A percentile compares a stretch with the other conserved stretches of the same genome.
These are phyloP conservation scores for Gibbula magus DNA, from an alignment of 2,888 invertebrate species.

Conservation along the genomic window DNA sequence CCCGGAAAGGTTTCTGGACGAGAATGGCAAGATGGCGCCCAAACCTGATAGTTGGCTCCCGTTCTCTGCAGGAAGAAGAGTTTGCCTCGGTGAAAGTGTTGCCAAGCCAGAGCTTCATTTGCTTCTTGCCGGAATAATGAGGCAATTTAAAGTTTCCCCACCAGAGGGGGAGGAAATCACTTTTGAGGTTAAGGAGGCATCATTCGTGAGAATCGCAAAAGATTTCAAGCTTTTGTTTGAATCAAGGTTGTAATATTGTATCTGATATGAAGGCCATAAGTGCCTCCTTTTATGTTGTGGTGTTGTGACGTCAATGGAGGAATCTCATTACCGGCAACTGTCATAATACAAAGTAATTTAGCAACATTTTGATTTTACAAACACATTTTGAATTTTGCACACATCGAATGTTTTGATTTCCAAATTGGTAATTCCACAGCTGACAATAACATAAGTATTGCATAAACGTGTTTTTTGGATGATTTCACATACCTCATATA, in stretches of 20 bases:
- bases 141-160: conserved; percentile 36
- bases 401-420: too few species aligned
- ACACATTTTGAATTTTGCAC: too few species aligned
- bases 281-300: too few species aligned
- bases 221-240: not conserved
- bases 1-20: conserved; percentile 60
- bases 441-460: too few species aligned
- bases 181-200: not conserved
- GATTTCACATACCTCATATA: too few species aligned
- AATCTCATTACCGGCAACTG: too few species aligned
- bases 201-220: not conserved
- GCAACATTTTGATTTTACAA: too few species aligned
- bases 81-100: conserved; percentile 61
- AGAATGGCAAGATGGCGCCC: conserved; percentile 53
- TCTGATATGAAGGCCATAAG: too few species aligned
- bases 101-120: conserved; percentile 60
- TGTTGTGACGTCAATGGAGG: too few species aligned
- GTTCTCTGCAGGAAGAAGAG: conserved; percentile 63
- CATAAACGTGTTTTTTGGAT: too few species aligned
- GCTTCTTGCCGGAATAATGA: conserved; percentile 45
- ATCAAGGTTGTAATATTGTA: not conserved
- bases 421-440: too few species aligned
- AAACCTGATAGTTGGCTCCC: conserved; percentile 61
- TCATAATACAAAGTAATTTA: too few species aligned
- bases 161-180: conserved; percentile 31